Evolutionary conservation across 2,797 vertebrate species (phyloP).

Genomic region (Sebastolobus alascanus): DNA sequence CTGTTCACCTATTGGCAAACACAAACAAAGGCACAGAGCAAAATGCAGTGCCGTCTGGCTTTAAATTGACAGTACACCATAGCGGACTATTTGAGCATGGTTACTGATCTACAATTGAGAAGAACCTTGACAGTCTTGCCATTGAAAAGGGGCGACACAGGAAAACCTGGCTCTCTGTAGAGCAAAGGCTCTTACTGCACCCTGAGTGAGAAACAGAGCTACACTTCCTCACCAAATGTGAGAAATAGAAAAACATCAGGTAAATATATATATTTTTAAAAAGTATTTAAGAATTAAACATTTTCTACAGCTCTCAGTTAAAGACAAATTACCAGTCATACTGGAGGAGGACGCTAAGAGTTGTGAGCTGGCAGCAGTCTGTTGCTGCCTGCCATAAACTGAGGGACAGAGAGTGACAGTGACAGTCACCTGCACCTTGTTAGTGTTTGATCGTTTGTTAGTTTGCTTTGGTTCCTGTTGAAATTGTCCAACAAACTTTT

Average conservation of each 20-base stretch:
- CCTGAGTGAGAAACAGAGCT: background rate
- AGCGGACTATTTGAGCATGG: no score
- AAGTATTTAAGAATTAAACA: accelerated
- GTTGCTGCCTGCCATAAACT: background rate
- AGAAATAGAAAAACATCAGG: background rate
- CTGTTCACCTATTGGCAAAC: no score
- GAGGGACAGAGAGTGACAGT: background rate
- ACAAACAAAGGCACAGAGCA: no score
- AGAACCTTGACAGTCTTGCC: no score
- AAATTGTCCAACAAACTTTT: no score
- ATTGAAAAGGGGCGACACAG: no score
- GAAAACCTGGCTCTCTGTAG: no score
- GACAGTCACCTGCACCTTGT: background rate
- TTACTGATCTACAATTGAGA: no score
- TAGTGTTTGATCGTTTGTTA: background rate
- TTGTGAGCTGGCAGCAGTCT: background rate
- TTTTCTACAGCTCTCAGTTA: background rate
- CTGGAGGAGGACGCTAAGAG: background rate
- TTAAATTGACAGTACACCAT: no score
- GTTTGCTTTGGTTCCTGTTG: no score
- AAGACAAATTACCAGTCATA: background rate
- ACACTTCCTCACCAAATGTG: background rate
- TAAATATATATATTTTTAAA: background rate
- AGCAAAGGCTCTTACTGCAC: no score
- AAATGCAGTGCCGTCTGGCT: no score